A percentile compares a stretch with the other conserved stretches of the same genome.
phyloP scores from a whole-genome alignment of 2,888 invertebrate genomes.

The Apamea crenata region DNA sequence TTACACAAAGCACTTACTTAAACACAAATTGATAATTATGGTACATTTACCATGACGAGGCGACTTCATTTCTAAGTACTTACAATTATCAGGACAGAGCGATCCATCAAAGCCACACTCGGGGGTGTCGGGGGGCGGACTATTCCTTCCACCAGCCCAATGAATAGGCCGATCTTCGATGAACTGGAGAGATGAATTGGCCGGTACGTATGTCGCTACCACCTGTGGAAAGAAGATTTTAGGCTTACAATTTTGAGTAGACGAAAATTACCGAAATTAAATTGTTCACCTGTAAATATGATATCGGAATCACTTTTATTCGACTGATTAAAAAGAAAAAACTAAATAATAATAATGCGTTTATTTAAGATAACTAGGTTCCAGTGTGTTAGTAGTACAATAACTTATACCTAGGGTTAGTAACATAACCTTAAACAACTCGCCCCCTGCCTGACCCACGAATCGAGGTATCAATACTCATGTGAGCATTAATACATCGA shows the following conservation, averaged over 20 bases:
- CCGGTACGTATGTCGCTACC: conserved; percentile 97
- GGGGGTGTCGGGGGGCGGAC: conserved; percentile 97
- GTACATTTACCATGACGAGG: neutral
- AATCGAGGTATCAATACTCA: no score
- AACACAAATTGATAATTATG: neutral
- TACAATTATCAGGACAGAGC: conserved; percentile 96
- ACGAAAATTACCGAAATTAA: neutral
- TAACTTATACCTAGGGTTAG: no score
- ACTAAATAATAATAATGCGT: no score
- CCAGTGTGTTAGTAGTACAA: no score
- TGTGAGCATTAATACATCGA: no score
- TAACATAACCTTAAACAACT: no score
- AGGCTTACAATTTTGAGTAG: neutral
- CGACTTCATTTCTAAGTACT: conserved; percentile 74
- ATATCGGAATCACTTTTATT: neutral
- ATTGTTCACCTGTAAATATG: neutral
- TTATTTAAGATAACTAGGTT: no score
- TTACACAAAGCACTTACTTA: neutral
- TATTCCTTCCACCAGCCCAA: conserved; percentile 95
- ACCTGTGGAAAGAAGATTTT: conserved; percentile 90
- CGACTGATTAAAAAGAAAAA: neutral
- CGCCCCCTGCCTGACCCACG: no score
- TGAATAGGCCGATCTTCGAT: conserved; percentile 94
- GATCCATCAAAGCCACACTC: conserved; percentile 98
- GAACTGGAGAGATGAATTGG: conserved; percentile 93